A percentile compares a stretch with the other conserved stretches of the same genome.
Evolutionary conservation across 2,888 invertebrate genomes (phyloP).

Genomic region (Spilosoma lubricipeda): DNA sequence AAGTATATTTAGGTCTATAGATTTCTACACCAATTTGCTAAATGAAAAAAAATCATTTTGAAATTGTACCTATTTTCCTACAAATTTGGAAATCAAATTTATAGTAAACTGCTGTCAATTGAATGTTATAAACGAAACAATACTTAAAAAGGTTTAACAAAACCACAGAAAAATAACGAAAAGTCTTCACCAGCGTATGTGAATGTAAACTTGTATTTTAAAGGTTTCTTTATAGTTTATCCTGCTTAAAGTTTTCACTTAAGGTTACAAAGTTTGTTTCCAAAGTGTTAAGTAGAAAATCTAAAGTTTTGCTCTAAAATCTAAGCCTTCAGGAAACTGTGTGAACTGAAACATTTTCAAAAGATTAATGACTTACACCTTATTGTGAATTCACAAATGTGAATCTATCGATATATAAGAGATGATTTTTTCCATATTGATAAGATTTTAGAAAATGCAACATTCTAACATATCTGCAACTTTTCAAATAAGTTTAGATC

Average conservation of each 20-base stretch:
- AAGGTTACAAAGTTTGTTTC: conserved; percentile 40
- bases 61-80: no score
- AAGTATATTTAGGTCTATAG: no score
- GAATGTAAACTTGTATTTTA: neutral
- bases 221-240: conserved; percentile 26
- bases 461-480: neutral
- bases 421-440: neutral
- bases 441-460: no score
- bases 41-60: no score
- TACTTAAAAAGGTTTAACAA: neutral
- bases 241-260: conserved; percentile 40
- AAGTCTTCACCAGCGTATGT: neutral
- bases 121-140: neutral
- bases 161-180: neutral
- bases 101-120: neutral
- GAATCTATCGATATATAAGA: neutral
- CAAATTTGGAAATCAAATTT: no score
- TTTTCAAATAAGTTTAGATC: no score
- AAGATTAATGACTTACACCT: conserved; percentile 44
- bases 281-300: conserved; percentile 45
- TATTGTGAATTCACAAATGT: neutral
- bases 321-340: conserved; percentile 35
- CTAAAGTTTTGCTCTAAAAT: conserved; percentile 35
- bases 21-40: no score
- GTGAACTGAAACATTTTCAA: conserved; percentile 44